Evolutionary conservation across 2,113 vertebrate species (phyloP).

Genomic region (Myotis lucifugus): DNA sequence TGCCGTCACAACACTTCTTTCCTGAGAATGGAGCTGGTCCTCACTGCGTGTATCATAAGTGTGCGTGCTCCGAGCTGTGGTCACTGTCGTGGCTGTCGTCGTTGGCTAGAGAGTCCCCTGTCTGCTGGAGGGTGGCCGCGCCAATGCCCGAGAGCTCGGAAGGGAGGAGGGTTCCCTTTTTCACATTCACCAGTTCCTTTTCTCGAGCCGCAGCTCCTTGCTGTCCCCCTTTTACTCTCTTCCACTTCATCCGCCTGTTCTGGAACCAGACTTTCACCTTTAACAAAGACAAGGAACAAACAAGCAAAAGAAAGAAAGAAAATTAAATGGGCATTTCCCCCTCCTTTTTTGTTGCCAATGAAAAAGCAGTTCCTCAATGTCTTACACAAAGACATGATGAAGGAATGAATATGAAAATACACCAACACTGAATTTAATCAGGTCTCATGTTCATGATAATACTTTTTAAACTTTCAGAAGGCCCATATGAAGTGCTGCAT

Average conservation of each 20-base stretch:
- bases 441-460: not conserved
- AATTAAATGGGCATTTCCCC: not conserved
- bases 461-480: not conserved
- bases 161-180: constrained; percentile 96
- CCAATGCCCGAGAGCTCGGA: constrained; percentile 95
- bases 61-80: constrained; percentile 97
- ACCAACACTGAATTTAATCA: not conserved
- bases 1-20: constrained; percentile 85
- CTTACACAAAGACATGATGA: not conserved
- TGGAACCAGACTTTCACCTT: constrained; percentile 99
- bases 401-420: not conserved
- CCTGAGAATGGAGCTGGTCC: constrained; percentile 88
- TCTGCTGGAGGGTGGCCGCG: constrained; percentile 91
- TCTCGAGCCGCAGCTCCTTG: constrained; percentile 96
- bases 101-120: constrained; percentile 94
- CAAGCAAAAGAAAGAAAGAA: not conserved
- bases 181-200: constrained; percentile 98
- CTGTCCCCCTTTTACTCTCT: constrained; percentile 97
- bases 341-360: not conserved
- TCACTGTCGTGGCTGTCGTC: constrained; percentile 99
- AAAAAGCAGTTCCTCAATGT: not conserved
- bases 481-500: not conserved
- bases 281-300: constrained; percentile 28
- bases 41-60: constrained; percentile 90
- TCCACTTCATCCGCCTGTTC: constrained; percentile 99